A percentile compares a stretch with the other conserved stretches of the same genome.
phyloP scores from a whole-genome alignment of 2,113 vertebrate genomes.

The Psilopsiagon aurifrons region DNA sequence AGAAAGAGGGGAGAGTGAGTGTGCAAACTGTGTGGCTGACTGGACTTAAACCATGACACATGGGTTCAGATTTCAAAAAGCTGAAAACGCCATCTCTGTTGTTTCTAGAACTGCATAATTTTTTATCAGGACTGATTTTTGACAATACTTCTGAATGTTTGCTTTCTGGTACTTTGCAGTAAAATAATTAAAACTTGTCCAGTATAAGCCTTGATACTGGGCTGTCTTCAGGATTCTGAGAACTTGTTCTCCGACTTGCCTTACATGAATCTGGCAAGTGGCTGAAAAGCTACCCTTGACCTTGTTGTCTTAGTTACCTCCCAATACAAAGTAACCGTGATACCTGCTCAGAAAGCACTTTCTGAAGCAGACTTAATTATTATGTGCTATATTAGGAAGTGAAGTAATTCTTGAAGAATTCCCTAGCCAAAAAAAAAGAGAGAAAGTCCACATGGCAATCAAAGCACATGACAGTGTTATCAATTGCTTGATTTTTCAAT shows the following conservation, averaged over 20 bases:
- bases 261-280: background rate
- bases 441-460: background rate
- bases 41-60: no score
- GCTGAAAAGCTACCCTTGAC: background rate
- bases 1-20: no score
- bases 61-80: background rate
- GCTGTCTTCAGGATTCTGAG: background rate
- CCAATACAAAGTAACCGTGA: fast-evolving
- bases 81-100: background rate
- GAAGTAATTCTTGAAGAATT: background rate
- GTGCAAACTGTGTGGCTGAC: no score
- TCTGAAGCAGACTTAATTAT: background rate
- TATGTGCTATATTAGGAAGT: background rate
- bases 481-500: background rate
- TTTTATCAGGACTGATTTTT: background rate
- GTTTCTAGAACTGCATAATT: background rate
- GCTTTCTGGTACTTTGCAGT: background rate
- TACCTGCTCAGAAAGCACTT: background rate
- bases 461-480: background rate
- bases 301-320: background rate
- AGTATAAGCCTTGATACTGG: background rate
- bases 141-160: background rate
- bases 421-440: background rate
- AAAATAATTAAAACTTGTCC: background rate
- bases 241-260: background rate